phyloP scores from a whole-genome alignment of 2,888 invertebrate species.

The Drosophila trichaetosa region DNA sequence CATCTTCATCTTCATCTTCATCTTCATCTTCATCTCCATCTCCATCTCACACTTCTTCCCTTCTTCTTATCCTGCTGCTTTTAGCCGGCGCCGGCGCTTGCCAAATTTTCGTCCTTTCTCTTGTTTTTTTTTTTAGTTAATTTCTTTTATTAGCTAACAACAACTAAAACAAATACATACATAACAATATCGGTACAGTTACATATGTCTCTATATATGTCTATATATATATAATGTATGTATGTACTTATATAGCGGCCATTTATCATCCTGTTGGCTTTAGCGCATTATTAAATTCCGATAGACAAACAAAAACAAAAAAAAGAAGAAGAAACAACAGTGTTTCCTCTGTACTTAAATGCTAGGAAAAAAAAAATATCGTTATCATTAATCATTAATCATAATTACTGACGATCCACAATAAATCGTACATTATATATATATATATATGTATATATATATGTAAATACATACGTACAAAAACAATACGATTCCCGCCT shows the following conservation, averaged over 20 bases:
- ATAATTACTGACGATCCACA: constrained; percentile 68
- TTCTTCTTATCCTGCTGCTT: constrained; percentile 35
- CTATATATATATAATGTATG: constrained; percentile 21
- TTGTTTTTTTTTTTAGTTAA: constrained; percentile 18
- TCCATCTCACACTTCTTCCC: not conserved
- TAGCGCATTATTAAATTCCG: constrained; percentile 49
- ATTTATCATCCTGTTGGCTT: constrained; percentile 65
- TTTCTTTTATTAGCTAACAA: constrained; percentile 37
- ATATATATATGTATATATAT: constrained; percentile 13
- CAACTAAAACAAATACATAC: constrained; percentile 63
- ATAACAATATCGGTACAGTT: constrained; percentile 49
- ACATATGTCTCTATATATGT: constrained; percentile 37
- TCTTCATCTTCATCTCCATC: not conserved
- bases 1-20: not conserved
- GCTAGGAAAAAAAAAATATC: constrained; percentile 56
- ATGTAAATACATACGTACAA: constrained; percentile 37
- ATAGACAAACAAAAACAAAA: constrained; percentile 34
- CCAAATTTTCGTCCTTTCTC: constrained; percentile 50
- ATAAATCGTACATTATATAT: constrained; percentile 39
- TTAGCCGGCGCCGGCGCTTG: constrained; percentile 78
- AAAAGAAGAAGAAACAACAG: constrained; percentile 20
- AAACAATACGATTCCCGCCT: constrained; percentile 18
- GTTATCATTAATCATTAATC: constrained; percentile 63
- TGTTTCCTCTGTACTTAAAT: constrained; percentile 41
- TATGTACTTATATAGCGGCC: constrained; percentile 40